phyloP scores from a whole-genome alignment of 2,888 invertebrate species.

The Heteromyza rotundicornis region DNA sequence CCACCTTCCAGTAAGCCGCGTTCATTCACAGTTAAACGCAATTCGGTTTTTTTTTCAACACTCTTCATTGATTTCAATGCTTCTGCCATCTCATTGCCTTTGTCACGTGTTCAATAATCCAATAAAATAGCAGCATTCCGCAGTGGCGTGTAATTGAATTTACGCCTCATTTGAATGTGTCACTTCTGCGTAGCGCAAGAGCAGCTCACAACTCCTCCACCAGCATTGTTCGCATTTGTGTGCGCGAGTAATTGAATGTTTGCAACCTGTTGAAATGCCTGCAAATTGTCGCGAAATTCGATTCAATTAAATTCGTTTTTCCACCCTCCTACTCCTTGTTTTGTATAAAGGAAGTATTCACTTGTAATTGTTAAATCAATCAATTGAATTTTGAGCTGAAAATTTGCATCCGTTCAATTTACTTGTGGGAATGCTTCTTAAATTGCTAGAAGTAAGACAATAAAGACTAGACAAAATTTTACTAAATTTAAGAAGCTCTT shows the following conservation, averaged over 20 bases:
- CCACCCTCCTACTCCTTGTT: too few relatives aligned
- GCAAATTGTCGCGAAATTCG: too few relatives aligned
- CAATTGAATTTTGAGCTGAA: too few relatives aligned
- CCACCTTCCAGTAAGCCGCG: background rate
- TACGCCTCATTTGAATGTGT: constrained; percentile 8
- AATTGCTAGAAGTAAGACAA: too few relatives aligned
- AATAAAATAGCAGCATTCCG: constrained; percentile 1
- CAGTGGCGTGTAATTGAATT: background rate
- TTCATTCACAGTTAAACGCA: background rate
- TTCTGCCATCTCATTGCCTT: background rate
- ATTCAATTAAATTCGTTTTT: too few relatives aligned
- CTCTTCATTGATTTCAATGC: background rate
- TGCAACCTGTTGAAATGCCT: constrained; percentile 8
- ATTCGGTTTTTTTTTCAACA: background rate
- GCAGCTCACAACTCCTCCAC: too few relatives aligned
- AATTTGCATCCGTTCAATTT: too few relatives aligned
- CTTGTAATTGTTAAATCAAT: too few relatives aligned
- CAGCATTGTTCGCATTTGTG: background rate
- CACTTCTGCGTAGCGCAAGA: constrained; percentile 1
- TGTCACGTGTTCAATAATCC: constrained; percentile 6
- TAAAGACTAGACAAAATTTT: too few relatives aligned
- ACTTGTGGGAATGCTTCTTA: too few relatives aligned
- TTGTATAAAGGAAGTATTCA: too few relatives aligned
- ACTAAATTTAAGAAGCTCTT: too few relatives aligned
- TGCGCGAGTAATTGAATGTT: background rate